Evolutionary conservation across 2,888 invertebrate genomes (phyloP).

Genomic region (Venusia cambrica): DNA sequence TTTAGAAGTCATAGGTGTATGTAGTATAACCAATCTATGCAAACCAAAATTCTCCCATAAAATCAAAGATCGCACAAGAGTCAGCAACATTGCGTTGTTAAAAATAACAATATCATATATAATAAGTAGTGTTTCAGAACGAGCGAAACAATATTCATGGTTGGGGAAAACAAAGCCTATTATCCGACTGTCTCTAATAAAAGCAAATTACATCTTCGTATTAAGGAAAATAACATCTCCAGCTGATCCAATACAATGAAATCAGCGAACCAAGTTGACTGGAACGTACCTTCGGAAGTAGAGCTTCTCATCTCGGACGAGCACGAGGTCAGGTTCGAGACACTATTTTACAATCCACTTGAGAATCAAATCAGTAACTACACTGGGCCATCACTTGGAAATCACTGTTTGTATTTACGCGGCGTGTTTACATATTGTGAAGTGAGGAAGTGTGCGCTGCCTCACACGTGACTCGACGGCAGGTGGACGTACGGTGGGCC

Average conservation of each 20-base stretch:
- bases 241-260: constrained; percentile 19
- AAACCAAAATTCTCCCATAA: no score
- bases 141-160: no score
- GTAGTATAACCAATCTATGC: no score
- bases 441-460: constrained; percentile 32
- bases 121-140: no score
- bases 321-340: constrained; percentile 39
- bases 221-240: constrained; percentile 11
- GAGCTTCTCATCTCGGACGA: constrained; percentile 34
- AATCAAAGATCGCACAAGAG: no score
- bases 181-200: constrained; percentile 1
- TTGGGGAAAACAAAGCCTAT: constrained; percentile 6
- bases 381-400: constrained; percentile 52
- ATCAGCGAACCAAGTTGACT: constrained; percentile 20
- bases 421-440: constrained; percentile 37
- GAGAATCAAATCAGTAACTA: constrained; percentile 43
- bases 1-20: no score
- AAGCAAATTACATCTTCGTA: constrained; percentile 21
- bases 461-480: constrained; percentile 32
- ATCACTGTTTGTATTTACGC: constrained; percentile 48
- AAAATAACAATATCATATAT: no score
- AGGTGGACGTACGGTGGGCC: constrained; percentile 35
- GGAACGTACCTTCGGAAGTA: constrained; percentile 39
- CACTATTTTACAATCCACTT: constrained; percentile 57
- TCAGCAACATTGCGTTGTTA: no score